These are phyloP conservation scores for Nylanderia fulva DNA, from an alignment of 1,140 invertebrate species.

Conservation along the genomic window DNA sequence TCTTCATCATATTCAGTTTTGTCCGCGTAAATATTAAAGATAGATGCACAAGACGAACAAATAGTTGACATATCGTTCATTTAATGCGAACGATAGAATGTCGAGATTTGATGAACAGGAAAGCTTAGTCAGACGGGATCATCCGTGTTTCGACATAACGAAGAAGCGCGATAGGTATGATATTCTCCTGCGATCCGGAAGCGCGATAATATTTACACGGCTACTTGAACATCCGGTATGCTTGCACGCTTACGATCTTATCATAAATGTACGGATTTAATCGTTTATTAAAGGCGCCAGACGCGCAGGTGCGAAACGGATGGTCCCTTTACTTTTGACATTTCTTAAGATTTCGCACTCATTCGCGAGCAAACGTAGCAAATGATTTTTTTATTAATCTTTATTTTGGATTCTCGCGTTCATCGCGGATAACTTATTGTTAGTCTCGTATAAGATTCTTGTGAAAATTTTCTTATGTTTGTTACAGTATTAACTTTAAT, in stretches of 20 bases:
- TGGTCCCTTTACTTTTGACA: constrained; percentile 26
- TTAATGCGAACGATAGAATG: constrained; percentile 52
- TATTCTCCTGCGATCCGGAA: constrained; percentile 43
- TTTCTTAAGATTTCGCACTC: neutral
- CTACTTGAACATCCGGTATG: constrained; percentile 43
- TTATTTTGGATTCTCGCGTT: neutral
- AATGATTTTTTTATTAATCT: constrained; percentile 8
- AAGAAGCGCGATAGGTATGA: constrained; percentile 8
- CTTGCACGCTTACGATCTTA: neutral
- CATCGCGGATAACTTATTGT: neutral
- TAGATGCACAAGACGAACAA: constrained; percentile 43
- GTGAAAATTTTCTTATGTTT: neutral
- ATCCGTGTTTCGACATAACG: neutral
- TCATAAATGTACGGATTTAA: constrained; percentile 46
- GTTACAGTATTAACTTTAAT: neutral
- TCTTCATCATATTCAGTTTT: neutral
- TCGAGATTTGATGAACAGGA: constrained; percentile 31
- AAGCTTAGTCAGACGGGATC: constrained; percentile 12
- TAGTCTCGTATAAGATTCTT: neutral
- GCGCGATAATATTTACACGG: constrained; percentile 54
- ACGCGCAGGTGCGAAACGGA: constrained; percentile 40
- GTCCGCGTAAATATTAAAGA: neutral
- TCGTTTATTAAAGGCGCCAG: constrained; percentile 45
- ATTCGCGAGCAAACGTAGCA: neutral
- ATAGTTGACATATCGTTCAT: constrained; percentile 49